These are phyloP conservation scores for Corythornis vintsioides DNA, from an alignment of 2,113 vertebrate species.

Conservation along the genomic window DNA sequence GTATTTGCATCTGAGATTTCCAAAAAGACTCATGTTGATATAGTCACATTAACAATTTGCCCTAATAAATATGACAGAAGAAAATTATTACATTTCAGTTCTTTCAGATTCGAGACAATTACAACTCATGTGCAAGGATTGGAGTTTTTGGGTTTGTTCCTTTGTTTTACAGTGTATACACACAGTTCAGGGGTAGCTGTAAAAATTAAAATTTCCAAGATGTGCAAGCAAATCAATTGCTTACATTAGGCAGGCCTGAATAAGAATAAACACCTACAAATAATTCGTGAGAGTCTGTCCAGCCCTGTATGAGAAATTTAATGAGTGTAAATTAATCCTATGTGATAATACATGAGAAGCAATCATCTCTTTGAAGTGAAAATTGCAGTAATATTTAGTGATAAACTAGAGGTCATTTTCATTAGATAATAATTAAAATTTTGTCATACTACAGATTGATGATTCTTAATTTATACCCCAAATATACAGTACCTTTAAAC, in stretches of 20 bases:
- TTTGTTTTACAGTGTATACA: background rate
- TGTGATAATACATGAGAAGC: background rate
- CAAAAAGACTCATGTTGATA: background rate
- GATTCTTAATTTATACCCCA: background rate
- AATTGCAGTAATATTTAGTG: background rate
- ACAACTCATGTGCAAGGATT: background rate
- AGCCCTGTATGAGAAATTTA: background rate
- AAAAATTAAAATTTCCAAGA: background rate
- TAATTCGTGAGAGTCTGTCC: background rate
- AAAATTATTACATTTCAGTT: background rate
- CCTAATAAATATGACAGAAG: background rate
- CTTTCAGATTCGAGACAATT: background rate
- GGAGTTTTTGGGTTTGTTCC: background rate
- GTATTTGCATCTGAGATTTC: background rate
- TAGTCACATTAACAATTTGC: background rate
- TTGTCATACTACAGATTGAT: background rate
- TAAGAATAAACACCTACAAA: background rate
- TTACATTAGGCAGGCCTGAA: background rate
- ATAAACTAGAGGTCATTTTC: background rate
- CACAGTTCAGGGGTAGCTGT: background rate
- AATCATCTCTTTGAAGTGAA: background rate
- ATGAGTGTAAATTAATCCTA: background rate
- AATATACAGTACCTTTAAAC: background rate
- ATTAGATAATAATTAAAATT: background rate
- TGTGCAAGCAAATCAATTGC: background rate